Evolutionary conservation across 2,888 invertebrate genomes (phyloP), one percentile per base, ranked within the genome.

Genomic region (Punctoribates punctum): DNA sequence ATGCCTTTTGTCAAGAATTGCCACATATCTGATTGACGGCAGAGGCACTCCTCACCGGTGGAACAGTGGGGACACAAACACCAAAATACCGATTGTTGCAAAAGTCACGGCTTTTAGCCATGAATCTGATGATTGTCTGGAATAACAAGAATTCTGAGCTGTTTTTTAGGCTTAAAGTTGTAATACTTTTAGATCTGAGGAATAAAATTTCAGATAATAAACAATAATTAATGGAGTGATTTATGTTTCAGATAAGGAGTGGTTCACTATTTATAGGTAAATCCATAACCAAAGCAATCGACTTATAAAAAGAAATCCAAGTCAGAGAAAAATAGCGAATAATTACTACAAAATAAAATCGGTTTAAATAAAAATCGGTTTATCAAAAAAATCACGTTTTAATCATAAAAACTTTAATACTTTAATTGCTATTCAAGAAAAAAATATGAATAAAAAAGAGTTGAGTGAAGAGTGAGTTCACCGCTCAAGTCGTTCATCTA

Each of bases 61-160:
- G n/a, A 67, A 67, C 67, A 67, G 67, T 67, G 67, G 67, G 67
- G 67, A 60, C 67, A 67, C 42, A 67, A 67, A 67, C 67, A 23
- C 3, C 67, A 11, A 38, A 60, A 60, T 9, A 42, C 67, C 67
- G 67, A 67, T 29, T 67, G 67, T 67, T 20, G 20, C 38, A 38
- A 11, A n/a, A 38, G 38, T 23, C 29, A 13, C 1, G 20, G 29
- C 67, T 67, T 23, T 42, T 67, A 42, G 1, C 13, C 60, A 3
- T 23, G 11, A 6, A 2, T 38, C 5, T 9, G n/a, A 67, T 9
- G n/a, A 67, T 67, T 42, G 67, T 67, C 38, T 38, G 42, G 1
- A 20, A 65, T 17, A 60, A 67, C 38, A 67, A 20, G 9, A 67
- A 17, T 67, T 67, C 8, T 17, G 34, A 17, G 13, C n/a, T n/a